A percentile compares a stretch with the other conserved stretches of the same genome.
These are phyloP conservation scores for Phymastichus coffea DNA, from an alignment of 1,140 invertebrate species.

Conservation along the genomic window DNA sequence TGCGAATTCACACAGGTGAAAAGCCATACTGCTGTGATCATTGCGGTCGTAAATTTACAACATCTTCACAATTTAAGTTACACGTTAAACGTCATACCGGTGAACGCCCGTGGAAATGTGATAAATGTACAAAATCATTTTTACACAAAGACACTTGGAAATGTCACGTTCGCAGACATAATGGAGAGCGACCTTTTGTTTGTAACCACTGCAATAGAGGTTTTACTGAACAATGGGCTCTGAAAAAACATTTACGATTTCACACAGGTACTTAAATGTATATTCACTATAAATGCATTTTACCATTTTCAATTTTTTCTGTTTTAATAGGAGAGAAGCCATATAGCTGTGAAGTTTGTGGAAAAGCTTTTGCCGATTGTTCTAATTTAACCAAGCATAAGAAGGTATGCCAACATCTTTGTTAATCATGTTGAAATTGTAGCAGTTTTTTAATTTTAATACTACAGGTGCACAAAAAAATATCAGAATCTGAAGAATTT, in stretches of 20 bases:
- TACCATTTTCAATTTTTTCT: too few relatives aligned
- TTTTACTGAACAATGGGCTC: slow-evolving; percentile 68
- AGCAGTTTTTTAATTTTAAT: background rate
- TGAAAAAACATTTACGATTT: slow-evolving; percentile 66
- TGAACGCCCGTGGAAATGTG: slow-evolving; percentile 64
- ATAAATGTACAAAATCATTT: slow-evolving; percentile 64
- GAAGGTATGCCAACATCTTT: slow-evolving; percentile 51
- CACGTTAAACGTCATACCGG: slow-evolving; percentile 66
- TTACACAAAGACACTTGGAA: slow-evolving; percentile 67
- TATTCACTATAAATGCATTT: too few relatives aligned
- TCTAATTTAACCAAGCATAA: slow-evolving; percentile 69
- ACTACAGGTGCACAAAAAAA: slow-evolving; percentile 42
- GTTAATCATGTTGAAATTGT: background rate
- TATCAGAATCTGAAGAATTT: slow-evolving; percentile 31
- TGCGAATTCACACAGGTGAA: slow-evolving; percentile 64
- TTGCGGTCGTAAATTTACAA: slow-evolving; percentile 72
- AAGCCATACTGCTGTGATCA: slow-evolving; percentile 66
- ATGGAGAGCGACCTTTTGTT: slow-evolving; percentile 64
- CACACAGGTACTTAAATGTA: slow-evolving; percentile 61
- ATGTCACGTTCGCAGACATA: slow-evolving; percentile 65
- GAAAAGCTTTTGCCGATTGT: slow-evolving; percentile 71
- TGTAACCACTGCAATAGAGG: slow-evolving; percentile 62
- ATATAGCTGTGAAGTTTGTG: slow-evolving; percentile 72
- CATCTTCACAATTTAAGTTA: slow-evolving; percentile 66
- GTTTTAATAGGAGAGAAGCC: slow-evolving; percentile 73